Percentiles rank a stretch among this genome's conserved stretches.
Conservation (phyloP, 2,888 invertebrate species). For the Tyria jacobaeae region DNA sequence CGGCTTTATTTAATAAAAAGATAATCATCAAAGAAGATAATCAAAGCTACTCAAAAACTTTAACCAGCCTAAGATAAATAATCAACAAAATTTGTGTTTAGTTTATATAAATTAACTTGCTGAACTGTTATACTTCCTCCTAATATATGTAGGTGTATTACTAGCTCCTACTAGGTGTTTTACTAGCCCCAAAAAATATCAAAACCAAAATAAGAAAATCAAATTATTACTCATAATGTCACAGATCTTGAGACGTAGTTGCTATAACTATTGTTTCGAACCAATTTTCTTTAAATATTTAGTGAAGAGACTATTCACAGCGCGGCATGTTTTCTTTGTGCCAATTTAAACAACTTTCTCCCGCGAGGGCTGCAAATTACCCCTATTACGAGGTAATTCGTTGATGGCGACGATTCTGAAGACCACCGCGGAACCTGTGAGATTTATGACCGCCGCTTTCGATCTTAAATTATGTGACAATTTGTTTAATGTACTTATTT, state of each 20-base stretch:
- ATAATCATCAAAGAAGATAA: no score
- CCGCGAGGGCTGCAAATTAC: slow-evolving; percentile 54
- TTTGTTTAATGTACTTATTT: slow-evolving; percentile 8
- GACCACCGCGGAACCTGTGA: slow-evolving; percentile 42
- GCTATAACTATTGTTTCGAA: slow-evolving; percentile 9
- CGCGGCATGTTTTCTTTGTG: slow-evolving; percentile 38
- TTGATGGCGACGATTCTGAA: slow-evolving; percentile 36
- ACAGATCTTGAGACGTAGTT: background rate
- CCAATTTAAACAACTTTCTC: slow-evolving; percentile 43
- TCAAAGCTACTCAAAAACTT: no score
- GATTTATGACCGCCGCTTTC: slow-evolving; percentile 35
- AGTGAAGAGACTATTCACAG: slow-evolving; percentile 41
- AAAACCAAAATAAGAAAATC: background rate
- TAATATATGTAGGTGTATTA: no score
- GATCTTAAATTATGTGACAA: slow-evolving; percentile 19
- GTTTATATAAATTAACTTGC: no score
- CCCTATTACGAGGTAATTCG: slow-evolving; percentile 56
- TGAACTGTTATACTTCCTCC: no score
- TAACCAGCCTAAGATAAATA: no score
- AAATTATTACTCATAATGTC: background rate
- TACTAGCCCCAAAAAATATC: background rate
- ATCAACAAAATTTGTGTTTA: no score
- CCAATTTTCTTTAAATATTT: slow-evolving; percentile 18
- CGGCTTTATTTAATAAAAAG: no score
- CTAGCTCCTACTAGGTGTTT: no score